These are phyloP conservation scores for Pemphigus obesinymphae DNA, from an alignment of 1,140 invertebrate species.

Conservation along the genomic window DNA sequence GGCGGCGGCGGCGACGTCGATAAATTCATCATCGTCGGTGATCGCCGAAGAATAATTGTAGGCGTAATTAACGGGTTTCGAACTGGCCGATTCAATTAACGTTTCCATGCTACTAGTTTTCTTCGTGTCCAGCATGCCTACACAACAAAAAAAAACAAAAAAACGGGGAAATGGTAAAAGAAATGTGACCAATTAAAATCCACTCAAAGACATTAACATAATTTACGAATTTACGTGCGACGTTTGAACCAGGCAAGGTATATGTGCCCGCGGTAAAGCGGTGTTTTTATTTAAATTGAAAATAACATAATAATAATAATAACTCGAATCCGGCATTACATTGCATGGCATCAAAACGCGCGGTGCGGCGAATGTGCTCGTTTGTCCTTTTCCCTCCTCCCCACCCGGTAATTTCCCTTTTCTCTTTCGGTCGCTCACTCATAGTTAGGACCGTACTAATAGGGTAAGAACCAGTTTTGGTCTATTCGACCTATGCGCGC, in stretches of 20 bases:
- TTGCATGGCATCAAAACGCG: not conserved
- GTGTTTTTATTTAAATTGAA: constrained; percentile 9
- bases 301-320: constrained; percentile 13
- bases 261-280: not conserved
- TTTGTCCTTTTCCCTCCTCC: constrained; percentile 13
- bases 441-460: not conserved
- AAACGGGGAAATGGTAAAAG: constrained; percentile 48
- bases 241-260: not conserved
- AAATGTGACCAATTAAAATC: constrained; percentile 35
- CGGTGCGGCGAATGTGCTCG: not conserved
- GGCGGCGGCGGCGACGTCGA: not conserved
- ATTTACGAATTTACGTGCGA: not conserved
- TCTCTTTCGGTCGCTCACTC: not conserved
- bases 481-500: not conserved
- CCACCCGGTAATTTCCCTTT: no score
- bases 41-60: constrained; percentile 20
- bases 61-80: constrained; percentile 33
- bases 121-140: constrained; percentile 12
- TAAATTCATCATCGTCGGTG: constrained; percentile 19
- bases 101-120: constrained; percentile 40
- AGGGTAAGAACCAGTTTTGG: constrained; percentile 29
- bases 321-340: not conserved
- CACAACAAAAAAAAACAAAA: no score
- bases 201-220: constrained; percentile 36
- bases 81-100: constrained; percentile 25